phyloP scores from a whole-genome alignment of 2,113 vertebrate genomes.

The Natator depressus region DNA sequence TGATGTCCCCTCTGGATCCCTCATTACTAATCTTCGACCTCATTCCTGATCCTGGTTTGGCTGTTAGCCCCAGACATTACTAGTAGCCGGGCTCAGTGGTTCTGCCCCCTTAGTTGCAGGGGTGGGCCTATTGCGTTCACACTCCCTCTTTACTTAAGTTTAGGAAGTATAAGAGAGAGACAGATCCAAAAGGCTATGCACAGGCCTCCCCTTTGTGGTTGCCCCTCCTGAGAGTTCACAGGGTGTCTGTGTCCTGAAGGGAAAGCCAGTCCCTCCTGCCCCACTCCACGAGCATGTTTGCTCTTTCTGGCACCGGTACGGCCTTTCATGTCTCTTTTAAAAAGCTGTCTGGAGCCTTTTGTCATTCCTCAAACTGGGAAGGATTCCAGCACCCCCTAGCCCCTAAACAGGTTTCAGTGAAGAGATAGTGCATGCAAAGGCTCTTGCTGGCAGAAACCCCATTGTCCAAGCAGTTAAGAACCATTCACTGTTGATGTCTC shows the following conservation, averaged over 20 bases:
- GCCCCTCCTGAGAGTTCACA: not conserved
- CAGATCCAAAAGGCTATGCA: not conserved
- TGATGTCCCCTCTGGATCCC: too few species aligned
- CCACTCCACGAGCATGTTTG: rapidly evolving
- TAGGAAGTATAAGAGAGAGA: not conserved
- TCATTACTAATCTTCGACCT: too few species aligned
- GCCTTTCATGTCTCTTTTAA: not conserved
- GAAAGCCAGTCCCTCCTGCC: not conserved
- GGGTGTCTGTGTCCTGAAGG: not conserved
- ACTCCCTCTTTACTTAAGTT: too few species aligned
- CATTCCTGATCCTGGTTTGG: too few species aligned
- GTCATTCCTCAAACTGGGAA: not conserved
- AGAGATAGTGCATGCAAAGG: rapidly evolving
- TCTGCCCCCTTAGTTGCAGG: too few species aligned
- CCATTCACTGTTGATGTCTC: not conserved
- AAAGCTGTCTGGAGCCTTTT: rapidly evolving
- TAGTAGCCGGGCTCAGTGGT: too few species aligned
- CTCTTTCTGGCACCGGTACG: not conserved
- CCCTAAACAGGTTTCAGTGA: not conserved
- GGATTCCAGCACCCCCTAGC: not conserved
- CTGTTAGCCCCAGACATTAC: too few species aligned
- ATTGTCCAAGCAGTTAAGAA: not conserved
- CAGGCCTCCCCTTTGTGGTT: not conserved
- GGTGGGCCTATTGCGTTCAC: too few species aligned
- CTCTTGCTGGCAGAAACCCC: not conserved